Percentiles rank a stretch among this genome's conserved stretches.
phyloP scores from a whole-genome alignment of 1,140 invertebrate genomes.

The Brachystomella parvula region DNA sequence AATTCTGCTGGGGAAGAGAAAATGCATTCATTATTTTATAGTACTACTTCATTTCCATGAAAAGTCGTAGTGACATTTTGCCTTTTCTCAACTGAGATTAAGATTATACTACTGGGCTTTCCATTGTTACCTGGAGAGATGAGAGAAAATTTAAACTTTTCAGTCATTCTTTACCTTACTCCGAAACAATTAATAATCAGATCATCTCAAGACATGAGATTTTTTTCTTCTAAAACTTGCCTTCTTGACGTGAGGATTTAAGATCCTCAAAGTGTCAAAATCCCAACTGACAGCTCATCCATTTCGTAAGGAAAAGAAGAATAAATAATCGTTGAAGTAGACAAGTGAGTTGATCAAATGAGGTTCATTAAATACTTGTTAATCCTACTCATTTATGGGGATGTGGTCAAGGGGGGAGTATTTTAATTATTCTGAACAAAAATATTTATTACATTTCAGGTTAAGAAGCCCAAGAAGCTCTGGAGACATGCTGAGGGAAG shows the following conservation, averaged over 20 bases:
- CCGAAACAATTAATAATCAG: slow-evolving; percentile 19
- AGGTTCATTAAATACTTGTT: not conserved
- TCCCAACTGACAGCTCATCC: slow-evolving; percentile 36
- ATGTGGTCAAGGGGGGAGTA: no score
- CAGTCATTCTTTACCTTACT: not conserved
- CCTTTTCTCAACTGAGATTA: not conserved
- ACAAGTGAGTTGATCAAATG: slow-evolving; percentile 4
- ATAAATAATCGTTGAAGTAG: no score
- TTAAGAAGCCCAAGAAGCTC: not conserved
- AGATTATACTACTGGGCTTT: slow-evolving; percentile 7
- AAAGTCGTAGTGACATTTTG: not conserved
- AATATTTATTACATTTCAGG: not conserved
- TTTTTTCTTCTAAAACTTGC: not conserved
- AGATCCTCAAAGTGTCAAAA: slow-evolving; percentile 34
- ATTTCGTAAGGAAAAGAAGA: slow-evolving; percentile 28
- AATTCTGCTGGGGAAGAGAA: no score
- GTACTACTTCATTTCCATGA: no score
- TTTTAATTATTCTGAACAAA: not conserved
- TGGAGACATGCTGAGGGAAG: not conserved
- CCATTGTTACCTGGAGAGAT: not conserved
- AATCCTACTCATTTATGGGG: not conserved
- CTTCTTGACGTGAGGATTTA: not conserved
- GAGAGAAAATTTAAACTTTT: not conserved
- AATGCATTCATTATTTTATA: no score
- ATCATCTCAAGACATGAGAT: slow-evolving; percentile 29